Base-by-base conservation (phyloP, 2,113 vertebrate species). In the Lampris megalopsis region DNA sequence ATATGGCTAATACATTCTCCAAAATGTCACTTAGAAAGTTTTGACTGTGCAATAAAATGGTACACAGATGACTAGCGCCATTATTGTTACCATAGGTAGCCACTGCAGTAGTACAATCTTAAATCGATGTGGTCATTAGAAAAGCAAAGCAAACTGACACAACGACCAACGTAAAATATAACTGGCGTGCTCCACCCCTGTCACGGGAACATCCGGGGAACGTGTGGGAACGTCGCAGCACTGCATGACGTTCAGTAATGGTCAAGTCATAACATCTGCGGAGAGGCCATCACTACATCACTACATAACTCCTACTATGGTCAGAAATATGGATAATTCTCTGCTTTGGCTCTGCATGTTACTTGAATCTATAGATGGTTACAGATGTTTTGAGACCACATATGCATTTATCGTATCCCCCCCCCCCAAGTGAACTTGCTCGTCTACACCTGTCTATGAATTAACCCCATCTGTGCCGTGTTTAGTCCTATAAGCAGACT, bases 1-100 rank as follows among this genome's bases (percentile, higher is more conserved):
- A n/a, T n/a, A 89, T 87, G 88, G 84, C 85, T 89, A 66, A 84
- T 88, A 89, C 80, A 90, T 91, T 91, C 89, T 81, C 38, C 72
- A 71, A 85, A 80, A 82, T 58, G 41, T 43, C 62, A 49, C 68
- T 60, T 50, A 66, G 62, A 83, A 77, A 82, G 47, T 58, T 71
- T 75, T 57, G 7, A 65, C 57, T 75, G 65, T 83, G 59, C 24
- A 77, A 52, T 35, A 63, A 37, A 64, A 71, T 24, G 71, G 52
- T 73, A 80, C 65, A 57, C 69, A 77, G 67, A 69, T 42, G 48
- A 0, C 54, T 47, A 78, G 68, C 10, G 9, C 35, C 52, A 0
- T 68, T 64, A 36, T 58, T 58, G 64, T 76, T 8, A 35, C 47
- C 41, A 10, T 71, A 57, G 36, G 71, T 68, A 53, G 36, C 47